These are phyloP conservation scores for Ridgeia piscesae DNA, from an alignment of 1,140 invertebrate genomes.

Conservation along the genomic window DNA sequence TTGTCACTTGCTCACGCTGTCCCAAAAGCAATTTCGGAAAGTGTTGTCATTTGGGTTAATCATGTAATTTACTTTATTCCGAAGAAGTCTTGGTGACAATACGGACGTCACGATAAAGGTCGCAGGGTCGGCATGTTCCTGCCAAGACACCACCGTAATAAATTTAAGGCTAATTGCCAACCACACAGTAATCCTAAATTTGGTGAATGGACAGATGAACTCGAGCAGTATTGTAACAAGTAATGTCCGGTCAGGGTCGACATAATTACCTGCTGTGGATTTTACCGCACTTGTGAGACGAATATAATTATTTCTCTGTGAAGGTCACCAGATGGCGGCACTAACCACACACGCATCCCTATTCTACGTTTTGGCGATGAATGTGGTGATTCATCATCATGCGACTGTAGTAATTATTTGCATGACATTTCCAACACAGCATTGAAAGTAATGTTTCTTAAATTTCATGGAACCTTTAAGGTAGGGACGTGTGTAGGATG, in stretches of 20 bases:
- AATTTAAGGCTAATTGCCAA: neutral
- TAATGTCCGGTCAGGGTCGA: neutral
- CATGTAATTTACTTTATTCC: conserved; percentile 1
- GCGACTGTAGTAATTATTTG: neutral
- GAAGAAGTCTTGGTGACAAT: neutral
- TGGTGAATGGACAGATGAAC: too few relatives aligned
- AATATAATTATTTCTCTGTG: neutral
- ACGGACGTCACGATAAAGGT: neutral
- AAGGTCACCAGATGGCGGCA: neutral
- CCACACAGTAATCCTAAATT: neutral
- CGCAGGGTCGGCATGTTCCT: neutral
- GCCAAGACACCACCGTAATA: neutral
- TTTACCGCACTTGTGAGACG: neutral
- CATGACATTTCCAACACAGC: neutral
- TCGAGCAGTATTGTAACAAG: neutral
- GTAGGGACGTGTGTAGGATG: neutral
- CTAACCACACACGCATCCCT: neutral
- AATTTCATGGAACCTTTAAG: neutral
- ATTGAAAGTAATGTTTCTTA: neutral
- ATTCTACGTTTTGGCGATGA: neutral
- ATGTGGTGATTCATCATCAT: neutral
- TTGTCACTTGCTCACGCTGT: neutral
- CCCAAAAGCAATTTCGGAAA: neutral
- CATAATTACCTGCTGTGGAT: neutral
- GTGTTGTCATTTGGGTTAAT: conserved; percentile 5